Percentiles rank a stretch among this genome's conserved stretches.
Evolutionary conservation across 2,888 invertebrate species (phyloP).

Genomic region (Tetranychus piercei): DNA sequence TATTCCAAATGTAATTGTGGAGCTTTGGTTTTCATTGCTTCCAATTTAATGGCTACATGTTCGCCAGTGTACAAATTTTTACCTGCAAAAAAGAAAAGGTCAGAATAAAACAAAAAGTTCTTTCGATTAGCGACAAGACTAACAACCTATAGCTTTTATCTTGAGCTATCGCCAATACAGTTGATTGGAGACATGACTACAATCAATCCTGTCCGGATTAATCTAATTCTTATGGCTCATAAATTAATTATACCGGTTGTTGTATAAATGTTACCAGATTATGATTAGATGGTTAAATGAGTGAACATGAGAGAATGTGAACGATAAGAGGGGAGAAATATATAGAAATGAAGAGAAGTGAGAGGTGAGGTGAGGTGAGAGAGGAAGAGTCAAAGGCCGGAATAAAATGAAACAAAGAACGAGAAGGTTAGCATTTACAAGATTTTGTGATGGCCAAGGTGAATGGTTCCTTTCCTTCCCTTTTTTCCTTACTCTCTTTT

Average conservation of each 20-base stretch:
- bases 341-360: neutral
- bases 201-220: neutral
- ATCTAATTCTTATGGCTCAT: conserved; percentile 3
- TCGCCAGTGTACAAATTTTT: conserved; percentile 16
- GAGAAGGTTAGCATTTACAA: conserved; percentile 42
- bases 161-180: neutral
- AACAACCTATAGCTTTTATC: neutral
- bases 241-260: neutral
- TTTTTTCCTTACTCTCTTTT: neutral
- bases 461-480: conserved; percentile 1
- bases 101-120: no score
- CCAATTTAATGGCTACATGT: conserved; percentile 17
- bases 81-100: neutral
- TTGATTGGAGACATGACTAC: conserved; percentile 1
- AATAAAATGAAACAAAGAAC: conserved; percentile 7
- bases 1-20: conserved; percentile 15
- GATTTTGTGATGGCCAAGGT: neutral
- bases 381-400: conserved; percentile 3
- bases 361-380: neutral
- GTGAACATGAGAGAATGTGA: neutral
- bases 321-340: conserved; percentile 3
- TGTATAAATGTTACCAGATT: neutral
- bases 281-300: neutral
- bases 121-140: no score
- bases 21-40: conserved; percentile 10